Conservation (phyloP, 92 coral and sea anemone species). For the Parazoanthus swiftii region DNA sequence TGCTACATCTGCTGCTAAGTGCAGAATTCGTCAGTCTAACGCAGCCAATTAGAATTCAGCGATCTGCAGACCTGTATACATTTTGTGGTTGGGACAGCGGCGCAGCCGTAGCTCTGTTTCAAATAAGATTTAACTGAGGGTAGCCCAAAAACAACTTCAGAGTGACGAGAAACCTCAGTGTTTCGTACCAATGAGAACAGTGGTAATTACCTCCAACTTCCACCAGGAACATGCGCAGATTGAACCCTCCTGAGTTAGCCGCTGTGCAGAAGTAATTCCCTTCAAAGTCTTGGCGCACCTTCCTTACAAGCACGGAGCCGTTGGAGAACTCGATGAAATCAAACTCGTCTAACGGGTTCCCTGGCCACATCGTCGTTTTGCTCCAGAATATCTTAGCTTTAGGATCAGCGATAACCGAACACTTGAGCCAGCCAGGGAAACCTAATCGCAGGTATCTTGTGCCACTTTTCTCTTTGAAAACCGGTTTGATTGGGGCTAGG, state of each 20-base stretch:
- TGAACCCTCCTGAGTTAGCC: conserved; percentile 74
- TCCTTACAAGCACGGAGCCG: conserved; percentile 76
- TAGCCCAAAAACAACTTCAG: too few relatives aligned
- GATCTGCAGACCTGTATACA: too few relatives aligned
- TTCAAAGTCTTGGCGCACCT: conserved; percentile 67
- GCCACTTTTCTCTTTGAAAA: conserved; percentile 18
- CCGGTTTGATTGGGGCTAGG: conserved; percentile 28
- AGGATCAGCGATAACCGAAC: conserved; percentile 77
- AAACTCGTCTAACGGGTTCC: conserved; percentile 51
- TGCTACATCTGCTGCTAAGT: too few relatives aligned
- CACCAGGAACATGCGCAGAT: conserved; percentile 41
- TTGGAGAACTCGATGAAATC: conserved; percentile 73
- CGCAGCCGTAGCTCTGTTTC: too few relatives aligned
- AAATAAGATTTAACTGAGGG: too few relatives aligned
- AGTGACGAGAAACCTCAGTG: too few relatives aligned
- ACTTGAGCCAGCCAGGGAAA: conserved; percentile 75
- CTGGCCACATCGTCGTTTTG: conserved; percentile 71
- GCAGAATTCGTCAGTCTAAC: too few relatives aligned
- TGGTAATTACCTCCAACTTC: conserved; percentile 72
- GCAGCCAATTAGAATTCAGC: too few relatives aligned
- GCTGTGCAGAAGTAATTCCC: conserved; percentile 77
- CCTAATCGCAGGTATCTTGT: conserved; percentile 57
- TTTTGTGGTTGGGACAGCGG: too few relatives aligned
- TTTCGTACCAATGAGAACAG: background rate
- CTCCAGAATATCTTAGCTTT: conserved; percentile 82